A percentile compares a stretch with the other conserved stretches of the same genome.
These are phyloP conservation scores for Drosophila eohydei DNA, from an alignment of 2,888 invertebrate genomes.

Conservation along the genomic window DNA sequence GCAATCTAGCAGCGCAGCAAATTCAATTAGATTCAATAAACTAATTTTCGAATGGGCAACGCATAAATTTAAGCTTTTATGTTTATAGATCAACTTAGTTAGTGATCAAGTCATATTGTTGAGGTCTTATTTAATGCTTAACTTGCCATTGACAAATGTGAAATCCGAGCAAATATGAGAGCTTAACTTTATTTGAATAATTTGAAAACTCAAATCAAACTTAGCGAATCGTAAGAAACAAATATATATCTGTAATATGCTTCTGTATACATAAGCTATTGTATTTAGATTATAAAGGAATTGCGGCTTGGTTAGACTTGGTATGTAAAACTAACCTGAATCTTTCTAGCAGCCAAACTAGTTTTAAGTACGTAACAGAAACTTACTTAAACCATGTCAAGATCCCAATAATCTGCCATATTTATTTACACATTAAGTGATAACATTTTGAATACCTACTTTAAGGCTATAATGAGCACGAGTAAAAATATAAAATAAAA, in stretches of 20 bases:
- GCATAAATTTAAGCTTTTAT: conserved; percentile 19
- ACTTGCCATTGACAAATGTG: not conserved
- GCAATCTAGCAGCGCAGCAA: not conserved
- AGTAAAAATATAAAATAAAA: conserved; percentile 2
- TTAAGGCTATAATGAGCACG: not conserved
- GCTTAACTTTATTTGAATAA: not conserved
- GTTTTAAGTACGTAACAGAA: not conserved
- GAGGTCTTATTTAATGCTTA: not conserved
- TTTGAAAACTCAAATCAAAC: not conserved
- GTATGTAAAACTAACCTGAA: not conserved
- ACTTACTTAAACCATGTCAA: not conserved
- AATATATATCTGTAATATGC: not conserved
- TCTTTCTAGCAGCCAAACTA: not conserved
- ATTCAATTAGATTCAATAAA: conserved; percentile 20
- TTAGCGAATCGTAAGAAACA: not conserved
- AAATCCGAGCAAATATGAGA: not conserved
- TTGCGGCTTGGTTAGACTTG: no score
- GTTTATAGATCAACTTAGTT: conserved; percentile 23
- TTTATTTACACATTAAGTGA: not conserved
- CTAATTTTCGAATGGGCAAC: not conserved
- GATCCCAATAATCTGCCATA: not conserved
- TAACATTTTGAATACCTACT: not conserved
- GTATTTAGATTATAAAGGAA: not conserved
- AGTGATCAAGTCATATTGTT: conserved; percentile 1
- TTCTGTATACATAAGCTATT: no score